Evolutionary conservation across 30 jellyfish, hydroid and myxozoan species (phyloP), one percentile per base, ranked within the genome.

Genomic region (Turritopsis dohrnii): DNA sequence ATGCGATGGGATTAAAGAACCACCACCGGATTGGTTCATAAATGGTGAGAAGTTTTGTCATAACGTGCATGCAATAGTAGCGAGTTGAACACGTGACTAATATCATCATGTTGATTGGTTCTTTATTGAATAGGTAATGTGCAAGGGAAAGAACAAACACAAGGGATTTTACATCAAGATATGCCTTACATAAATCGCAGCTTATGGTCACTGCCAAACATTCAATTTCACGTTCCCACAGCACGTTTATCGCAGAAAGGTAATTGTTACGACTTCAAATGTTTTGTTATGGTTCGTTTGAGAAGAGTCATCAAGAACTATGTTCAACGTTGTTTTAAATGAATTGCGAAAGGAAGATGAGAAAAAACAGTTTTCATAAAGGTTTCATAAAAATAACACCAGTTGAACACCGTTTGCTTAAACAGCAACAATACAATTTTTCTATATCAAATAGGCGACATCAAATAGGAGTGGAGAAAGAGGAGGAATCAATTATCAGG

Each of bases 141-240:
- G 5, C 99, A 94, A 86, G 99, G 99, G 28, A 94, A 94, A 80
- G 97, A 94, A 74, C 99, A 94, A 84, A 77, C 72, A 65, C 99
- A 94, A 7, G 99, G 99, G 4, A 85, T 89, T n/a, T 87, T 94
- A 54, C 87, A 88, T 18, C 75, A 29, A 8, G 99, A 94, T 79
- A 74, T 89, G 28, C 99, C 99, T 23, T 94, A 80, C 84, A 88
- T 94, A 84, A 94, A 94, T 54, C 79, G 84, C 27, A 94, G 97
- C 31, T 81, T 94, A 23, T 94, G 99, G 99, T 21, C 83, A 31
- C 94, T 93, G 8, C 90, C 91, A 66, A 90, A 93, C 7, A 66
- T 94, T 65, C 81, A 76, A 21, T 84, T 94, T 52, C 41, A 66
- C 52, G 92, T 91, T 7, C 97, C 95, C 1, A 69, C 90, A 22